Percentiles rank a stretch among this genome's conserved stretches.
Conservation (phyloP, 2,888 invertebrate species). For the Oasisia sp. region DNA sequence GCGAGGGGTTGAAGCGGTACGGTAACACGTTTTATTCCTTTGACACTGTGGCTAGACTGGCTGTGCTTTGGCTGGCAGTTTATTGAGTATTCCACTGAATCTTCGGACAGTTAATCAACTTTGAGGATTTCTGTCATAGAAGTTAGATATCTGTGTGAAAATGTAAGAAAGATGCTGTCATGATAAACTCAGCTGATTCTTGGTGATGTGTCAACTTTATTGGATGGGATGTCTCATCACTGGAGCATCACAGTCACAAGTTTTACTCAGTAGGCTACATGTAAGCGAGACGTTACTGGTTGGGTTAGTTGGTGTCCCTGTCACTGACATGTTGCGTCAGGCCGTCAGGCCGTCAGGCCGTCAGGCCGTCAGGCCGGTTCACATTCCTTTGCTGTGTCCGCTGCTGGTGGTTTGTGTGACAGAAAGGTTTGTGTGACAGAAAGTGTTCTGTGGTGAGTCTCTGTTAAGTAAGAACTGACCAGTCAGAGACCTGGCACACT, state of each 20-base stretch:
- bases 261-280: background rate
- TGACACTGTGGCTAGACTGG: background rate
- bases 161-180: background rate
- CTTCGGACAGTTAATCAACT: background rate
- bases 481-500: too few species aligned
- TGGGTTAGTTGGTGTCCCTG: background rate
- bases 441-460: background rate
- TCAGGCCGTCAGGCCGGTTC: too few species aligned
- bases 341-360: too few species aligned
- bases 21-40: background rate
- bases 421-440: too few species aligned
- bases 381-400: background rate
- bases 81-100: background rate
- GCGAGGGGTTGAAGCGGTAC: background rate
- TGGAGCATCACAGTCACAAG: background rate
- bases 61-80: background rate
- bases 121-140: background rate
- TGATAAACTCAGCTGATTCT: background rate
- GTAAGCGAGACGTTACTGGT: background rate
- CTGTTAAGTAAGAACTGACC: background rate
- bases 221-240: background rate
- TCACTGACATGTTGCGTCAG: background rate
- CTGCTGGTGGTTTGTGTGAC: background rate
- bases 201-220: background rate
- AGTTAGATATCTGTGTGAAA: background rate